Percentiles rank a stretch among this genome's conserved stretches.
phyloP scores from a whole-genome alignment of 2,113 vertebrate species.

The Corythaixoides concolor region DNA sequence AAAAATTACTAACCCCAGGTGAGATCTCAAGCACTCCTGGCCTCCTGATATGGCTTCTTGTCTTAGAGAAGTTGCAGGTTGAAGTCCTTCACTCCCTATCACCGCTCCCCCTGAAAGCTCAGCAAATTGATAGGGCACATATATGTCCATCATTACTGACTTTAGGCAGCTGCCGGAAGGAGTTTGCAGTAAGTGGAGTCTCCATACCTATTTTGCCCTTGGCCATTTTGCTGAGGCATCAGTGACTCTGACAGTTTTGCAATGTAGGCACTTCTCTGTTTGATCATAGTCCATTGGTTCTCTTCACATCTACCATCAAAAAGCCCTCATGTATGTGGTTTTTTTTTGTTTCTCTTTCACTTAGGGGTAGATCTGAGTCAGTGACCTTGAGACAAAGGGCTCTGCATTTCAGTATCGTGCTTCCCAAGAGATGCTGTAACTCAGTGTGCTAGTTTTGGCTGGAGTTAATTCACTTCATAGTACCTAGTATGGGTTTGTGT shows the following conservation, averaged over 20 bases:
- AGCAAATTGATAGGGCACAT: neutral
- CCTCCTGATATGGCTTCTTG: neutral
- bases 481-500: no score
- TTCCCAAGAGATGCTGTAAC: neutral
- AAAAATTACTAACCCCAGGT: neutral
- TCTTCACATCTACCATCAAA: neutral
- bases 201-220: neutral
- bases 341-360: neutral
- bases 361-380: neutral
- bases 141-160: neutral
- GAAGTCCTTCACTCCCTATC: neutral
- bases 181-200: neutral
- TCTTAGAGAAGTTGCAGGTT: neutral
- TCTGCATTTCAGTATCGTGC: neutral
- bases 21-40: accelerated
- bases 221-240: neutral
- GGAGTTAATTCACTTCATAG: no score
- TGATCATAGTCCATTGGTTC: neutral
- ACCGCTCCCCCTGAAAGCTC: neutral
- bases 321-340: neutral
- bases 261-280: neutral
- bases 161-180: neutral
- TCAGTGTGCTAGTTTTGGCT: neutral
- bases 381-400: neutral
- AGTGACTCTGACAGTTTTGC: neutral